Conservation (phyloP, 2,113 vertebrate species). For the Eolophus roseicapilla region DNA sequence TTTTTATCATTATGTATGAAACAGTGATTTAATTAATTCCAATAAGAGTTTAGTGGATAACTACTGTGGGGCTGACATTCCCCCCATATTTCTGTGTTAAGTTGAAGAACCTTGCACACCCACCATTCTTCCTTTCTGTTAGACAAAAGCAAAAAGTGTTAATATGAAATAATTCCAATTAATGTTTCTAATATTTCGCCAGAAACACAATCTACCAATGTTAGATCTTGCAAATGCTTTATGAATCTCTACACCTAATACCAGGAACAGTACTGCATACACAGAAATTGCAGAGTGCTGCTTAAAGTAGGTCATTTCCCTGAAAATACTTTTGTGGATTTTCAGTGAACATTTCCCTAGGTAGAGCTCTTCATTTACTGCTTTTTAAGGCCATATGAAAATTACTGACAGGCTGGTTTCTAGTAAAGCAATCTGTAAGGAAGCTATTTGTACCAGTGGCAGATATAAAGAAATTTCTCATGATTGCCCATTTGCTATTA, state of each 20-base stretch:
- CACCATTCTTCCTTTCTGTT: background rate
- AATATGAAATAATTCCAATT: background rate
- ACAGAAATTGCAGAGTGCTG: background rate
- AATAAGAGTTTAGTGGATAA: background rate
- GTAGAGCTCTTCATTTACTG: background rate
- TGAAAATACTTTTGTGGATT: background rate
- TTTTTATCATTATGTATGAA: background rate
- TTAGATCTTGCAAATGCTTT: background rate
- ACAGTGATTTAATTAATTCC: background rate
- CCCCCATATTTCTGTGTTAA: background rate
- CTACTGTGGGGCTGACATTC: background rate
- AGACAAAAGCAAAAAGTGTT: background rate
- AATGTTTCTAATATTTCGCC: background rate
- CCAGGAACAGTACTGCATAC: background rate
- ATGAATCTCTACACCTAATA: background rate
- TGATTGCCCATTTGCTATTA: background rate
- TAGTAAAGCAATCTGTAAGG: background rate
- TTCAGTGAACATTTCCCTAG: background rate
- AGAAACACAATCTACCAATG: background rate
- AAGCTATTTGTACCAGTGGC: background rate
- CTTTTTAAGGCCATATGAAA: background rate
- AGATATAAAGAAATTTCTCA: background rate
- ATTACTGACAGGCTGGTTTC: background rate
- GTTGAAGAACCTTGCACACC: background rate
- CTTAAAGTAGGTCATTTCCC: background rate